Percentiles rank a stretch among this genome's conserved stretches.
These are phyloP conservation scores for Melipona beecheii DNA, from an alignment of 2,888 invertebrate species.

Conservation along the genomic window DNA sequence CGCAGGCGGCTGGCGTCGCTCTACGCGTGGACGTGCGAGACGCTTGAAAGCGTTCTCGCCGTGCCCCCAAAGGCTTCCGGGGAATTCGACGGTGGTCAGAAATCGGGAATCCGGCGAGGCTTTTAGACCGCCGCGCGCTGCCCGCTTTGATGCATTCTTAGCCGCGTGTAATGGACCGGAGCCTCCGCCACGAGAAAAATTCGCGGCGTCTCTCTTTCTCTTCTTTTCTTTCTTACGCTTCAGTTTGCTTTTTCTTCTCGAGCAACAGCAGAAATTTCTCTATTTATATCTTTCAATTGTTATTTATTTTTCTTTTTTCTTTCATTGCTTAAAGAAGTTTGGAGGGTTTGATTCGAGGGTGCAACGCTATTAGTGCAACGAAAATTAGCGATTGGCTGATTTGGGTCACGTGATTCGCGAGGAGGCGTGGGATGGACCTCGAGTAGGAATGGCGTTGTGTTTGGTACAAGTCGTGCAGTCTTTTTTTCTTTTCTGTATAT, in stretches of 20 bases:
- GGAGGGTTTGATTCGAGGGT: not conserved
- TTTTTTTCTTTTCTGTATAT: no score
- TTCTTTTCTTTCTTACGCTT: not conserved
- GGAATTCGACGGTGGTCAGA: conserved; percentile 21
- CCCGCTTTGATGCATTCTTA: conserved; percentile 33
- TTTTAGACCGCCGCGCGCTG: conserved; percentile 1
- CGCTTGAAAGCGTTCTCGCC: conserved; percentile 26
- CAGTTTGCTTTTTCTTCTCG: no score
- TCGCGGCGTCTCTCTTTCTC: not conserved
- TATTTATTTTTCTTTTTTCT: not conserved
- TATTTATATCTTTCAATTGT: not conserved
- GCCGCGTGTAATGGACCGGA: conserved; percentile 20
- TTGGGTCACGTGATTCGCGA: no score
- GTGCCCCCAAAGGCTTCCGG: conserved; percentile 6
- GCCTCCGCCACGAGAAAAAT: not conserved
- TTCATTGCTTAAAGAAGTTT: not conserved
- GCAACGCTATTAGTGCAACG: no score
- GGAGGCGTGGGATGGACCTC: no score
- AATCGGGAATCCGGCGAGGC: conserved; percentile 25
- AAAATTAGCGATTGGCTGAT: no score
- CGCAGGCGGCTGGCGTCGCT: conserved; percentile 53
- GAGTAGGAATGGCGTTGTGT: no score
- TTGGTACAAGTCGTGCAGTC: no score
- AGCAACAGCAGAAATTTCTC: not conserved
- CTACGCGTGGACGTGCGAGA: conserved; percentile 23